Conservation (phyloP, 2,797 vertebrate species). For the Aphelocoma californica region DNA sequence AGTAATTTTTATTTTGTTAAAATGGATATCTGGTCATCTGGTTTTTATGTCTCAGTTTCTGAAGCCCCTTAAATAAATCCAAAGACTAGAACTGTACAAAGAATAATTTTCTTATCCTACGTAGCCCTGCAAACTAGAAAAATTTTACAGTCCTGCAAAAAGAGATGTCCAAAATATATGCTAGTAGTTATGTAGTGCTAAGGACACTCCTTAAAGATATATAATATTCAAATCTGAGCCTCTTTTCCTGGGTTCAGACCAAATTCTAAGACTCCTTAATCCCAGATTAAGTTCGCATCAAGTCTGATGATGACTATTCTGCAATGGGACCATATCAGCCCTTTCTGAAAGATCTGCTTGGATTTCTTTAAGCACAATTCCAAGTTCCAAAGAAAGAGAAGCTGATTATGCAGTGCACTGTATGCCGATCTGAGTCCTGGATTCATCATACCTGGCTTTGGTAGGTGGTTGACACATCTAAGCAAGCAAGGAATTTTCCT, state of each 20-base stretch:
- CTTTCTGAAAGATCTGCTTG: background rate
- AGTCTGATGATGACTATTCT: background rate
- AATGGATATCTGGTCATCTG: background rate
- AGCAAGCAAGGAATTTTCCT: constrained; percentile 28
- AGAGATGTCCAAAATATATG: background rate
- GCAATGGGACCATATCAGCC: background rate
- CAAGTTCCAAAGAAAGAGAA: background rate
- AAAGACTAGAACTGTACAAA: background rate
- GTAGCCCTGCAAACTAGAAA: background rate
- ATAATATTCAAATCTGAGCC: background rate
- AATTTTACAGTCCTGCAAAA: background rate
- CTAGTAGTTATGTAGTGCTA: background rate
- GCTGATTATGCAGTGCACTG: background rate
- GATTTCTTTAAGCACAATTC: background rate
- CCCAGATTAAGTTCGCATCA: background rate
- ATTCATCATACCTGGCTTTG: constrained; percentile 16
- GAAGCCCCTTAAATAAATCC: background rate
- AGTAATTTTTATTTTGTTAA: background rate
- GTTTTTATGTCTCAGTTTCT: background rate
- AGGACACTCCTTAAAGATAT: background rate
- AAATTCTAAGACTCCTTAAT: background rate
- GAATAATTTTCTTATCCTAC: background rate
- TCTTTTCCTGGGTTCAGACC: background rate
- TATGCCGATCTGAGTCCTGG: background rate
- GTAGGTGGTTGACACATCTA: background rate